phyloP scores from a whole-genome alignment of 2,797 vertebrate species.

The Myotis daubentonii region DNA sequence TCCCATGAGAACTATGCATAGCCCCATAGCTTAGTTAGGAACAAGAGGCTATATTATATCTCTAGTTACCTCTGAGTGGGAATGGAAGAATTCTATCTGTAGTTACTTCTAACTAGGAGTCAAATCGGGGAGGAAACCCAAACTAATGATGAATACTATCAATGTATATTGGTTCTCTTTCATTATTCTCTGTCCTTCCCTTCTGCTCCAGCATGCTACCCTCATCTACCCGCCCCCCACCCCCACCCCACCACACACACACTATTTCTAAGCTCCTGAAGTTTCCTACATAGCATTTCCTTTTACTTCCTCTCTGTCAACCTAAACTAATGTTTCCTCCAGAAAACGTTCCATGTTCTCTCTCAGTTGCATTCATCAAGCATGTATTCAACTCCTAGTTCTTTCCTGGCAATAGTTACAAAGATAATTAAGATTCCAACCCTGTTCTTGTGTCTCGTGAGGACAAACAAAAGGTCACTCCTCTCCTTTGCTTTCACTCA shows the following conservation, averaged over 20 bases:
- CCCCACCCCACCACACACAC: no score
- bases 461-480: background rate
- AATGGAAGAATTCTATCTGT: background rate
- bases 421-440: background rate
- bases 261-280: background rate
- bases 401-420: background rate
- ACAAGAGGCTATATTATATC: background rate
- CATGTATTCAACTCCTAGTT: background rate
- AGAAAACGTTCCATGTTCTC: background rate
- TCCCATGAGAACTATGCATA: background rate
- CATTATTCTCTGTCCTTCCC: background rate
- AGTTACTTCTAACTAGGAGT: background rate
- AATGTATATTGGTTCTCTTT: background rate
- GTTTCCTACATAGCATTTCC: background rate
- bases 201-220: background rate
- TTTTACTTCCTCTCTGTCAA: slow-evolving; percentile 11
- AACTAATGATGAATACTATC: background rate
- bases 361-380: background rate
- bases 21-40: background rate
- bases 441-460: background rate
- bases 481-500: background rate
- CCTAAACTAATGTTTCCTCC: background rate
- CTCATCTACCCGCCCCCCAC: no score
- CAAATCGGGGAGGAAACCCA: background rate
- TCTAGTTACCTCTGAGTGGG: background rate